Base-by-base conservation (phyloP, 2,888 invertebrate genomes). In the Rhabditoides inermis region DNA sequence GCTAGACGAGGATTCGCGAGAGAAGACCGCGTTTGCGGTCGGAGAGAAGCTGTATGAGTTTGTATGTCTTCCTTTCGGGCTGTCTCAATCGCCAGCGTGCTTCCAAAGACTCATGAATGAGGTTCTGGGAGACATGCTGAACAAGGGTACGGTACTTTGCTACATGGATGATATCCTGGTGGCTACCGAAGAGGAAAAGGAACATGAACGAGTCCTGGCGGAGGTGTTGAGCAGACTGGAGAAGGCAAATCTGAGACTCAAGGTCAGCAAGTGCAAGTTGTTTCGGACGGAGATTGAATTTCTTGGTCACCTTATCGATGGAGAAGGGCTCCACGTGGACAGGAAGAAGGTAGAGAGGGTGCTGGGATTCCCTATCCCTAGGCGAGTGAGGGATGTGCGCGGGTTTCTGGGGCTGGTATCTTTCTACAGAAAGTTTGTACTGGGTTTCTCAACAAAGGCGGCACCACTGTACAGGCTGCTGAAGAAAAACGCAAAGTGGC, bases 381-480 rank as follows among this genome's bases (percentile, higher is more conserved):
- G 10, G 18, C 49, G 46, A 12, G 12, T 41, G 25, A 42, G 25
- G 20, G 49, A 59, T 37, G 18, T 69, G 0, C 54, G 51, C 22
- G 18, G 44, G 0, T 63, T 69, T 25, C 49, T 69, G 20, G 69
- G 70, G 2, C n/a, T 67, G 25, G 50, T 48, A 0, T 45, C 46
- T 0, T 67, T 65, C 32, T 62, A 65, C 39, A 45, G 66, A 0
- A 55, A 61, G 6, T 70, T 66, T 44, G 35, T 68, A 5, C 20
- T 44, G n/a, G 47, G 50, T 2, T 66, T 57, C 35, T 49, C 62
- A 0, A 4, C 23, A 10, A 55, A 62, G 0, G 63, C 61, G 1
- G 25, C 49, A 7, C 63, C 69, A 4, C 25, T 68, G 35, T 44
- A 47, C 15, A 39, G 44, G 2, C 41, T 68, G 12, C 53, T 56